These are phyloP conservation scores for Matsumyia berberina DNA, from an alignment of 2,888 invertebrate species.

Conservation along the genomic window DNA sequence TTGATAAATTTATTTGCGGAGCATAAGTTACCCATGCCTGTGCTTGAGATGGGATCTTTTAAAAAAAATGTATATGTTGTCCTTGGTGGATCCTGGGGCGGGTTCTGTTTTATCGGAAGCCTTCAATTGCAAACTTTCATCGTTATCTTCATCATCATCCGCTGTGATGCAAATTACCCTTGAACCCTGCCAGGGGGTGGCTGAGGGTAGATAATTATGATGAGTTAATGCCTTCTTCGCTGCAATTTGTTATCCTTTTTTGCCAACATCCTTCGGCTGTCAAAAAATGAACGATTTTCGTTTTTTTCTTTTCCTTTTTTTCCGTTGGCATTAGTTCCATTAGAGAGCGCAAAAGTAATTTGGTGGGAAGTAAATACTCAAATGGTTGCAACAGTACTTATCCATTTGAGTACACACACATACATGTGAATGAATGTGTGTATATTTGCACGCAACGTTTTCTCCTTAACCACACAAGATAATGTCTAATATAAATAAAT, in stretches of 20 bases:
- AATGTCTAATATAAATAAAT: neutral
- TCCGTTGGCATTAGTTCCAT: constrained; percentile 7
- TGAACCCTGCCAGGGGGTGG: constrained; percentile 1
- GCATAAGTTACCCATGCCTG: constrained; percentile 7
- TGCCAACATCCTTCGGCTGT: constrained; percentile 20
- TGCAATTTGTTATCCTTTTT: constrained; percentile 59
- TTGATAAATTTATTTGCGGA: constrained; percentile 52
- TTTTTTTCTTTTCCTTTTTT: neutral
- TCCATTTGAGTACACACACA: constrained; percentile 7
- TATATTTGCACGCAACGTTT: neutral
- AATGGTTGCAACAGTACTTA: neutral
- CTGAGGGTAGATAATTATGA: constrained; percentile 32
- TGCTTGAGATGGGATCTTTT: neutral
- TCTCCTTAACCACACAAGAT: neutral
- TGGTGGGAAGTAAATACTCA: constrained; percentile 23
- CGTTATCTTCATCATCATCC: constrained; percentile 46
- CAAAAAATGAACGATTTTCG: constrained; percentile 26
- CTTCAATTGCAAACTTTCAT: constrained; percentile 50
- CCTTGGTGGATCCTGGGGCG: too few relatives aligned
- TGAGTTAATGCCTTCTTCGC: constrained; percentile 43
- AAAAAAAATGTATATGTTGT: neutral
- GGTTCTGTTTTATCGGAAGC: too few relatives aligned
- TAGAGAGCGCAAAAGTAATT: constrained; percentile 32
- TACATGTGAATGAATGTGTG: neutral
- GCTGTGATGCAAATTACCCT: constrained; percentile 33